Conservation (phyloP, 2,797 vertebrate species). For the Poeciliopsis presidionis region DNA sequence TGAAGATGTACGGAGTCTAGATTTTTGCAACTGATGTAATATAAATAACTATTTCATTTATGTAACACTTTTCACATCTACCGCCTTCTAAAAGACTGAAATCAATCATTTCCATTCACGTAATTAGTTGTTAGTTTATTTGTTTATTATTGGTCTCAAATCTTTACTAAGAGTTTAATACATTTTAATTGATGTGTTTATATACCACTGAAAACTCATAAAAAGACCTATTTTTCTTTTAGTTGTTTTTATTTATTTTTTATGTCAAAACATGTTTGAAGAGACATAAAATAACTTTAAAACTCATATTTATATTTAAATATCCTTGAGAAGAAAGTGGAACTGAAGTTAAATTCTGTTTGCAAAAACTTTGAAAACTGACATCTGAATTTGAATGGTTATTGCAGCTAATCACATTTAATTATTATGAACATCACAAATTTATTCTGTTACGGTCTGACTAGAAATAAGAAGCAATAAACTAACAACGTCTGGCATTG, state of each 20-base stretch:
- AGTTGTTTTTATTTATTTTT: too few relatives aligned
- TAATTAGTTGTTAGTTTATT: too few relatives aligned
- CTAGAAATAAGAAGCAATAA: background rate
- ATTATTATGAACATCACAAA: background rate
- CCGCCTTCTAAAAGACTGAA: background rate
- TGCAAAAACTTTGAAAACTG: background rate
- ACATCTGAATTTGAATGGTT: background rate
- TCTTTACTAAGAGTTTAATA: background rate
- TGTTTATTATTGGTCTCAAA: background rate
- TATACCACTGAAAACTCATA: background rate
- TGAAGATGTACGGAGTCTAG: too few relatives aligned
- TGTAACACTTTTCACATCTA: too few relatives aligned
- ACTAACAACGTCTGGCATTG: background rate
- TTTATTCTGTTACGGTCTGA: background rate
- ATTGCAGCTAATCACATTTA: background rate
- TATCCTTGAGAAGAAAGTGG: background rate
- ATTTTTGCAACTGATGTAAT: too few relatives aligned
- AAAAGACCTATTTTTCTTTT: background rate
- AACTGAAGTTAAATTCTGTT: background rate
- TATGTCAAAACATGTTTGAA: too few relatives aligned
- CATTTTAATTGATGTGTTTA: background rate
- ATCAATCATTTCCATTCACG: background rate
- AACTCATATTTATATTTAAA: background rate
- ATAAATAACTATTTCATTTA: too few relatives aligned
- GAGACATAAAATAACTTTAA: too few relatives aligned